Evolutionary conservation across 2,888 invertebrate genomes (phyloP).

Genomic region (Gandaritis pyraliata): DNA sequence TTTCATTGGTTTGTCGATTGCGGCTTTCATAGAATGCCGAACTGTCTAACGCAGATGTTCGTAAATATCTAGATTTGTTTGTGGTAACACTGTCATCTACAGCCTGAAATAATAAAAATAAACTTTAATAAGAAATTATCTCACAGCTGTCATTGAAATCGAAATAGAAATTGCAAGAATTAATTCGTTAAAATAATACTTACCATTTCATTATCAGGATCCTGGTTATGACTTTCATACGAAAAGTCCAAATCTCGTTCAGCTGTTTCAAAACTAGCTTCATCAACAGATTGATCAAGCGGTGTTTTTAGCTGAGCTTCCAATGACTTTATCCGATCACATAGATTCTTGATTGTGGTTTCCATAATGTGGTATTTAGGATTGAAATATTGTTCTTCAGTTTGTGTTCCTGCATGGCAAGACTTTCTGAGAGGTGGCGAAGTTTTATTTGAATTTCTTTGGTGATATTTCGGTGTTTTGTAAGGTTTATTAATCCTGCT

Average conservation of each 20-base stretch:
- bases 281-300: slow-evolving; percentile 18
- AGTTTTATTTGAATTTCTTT: background rate
- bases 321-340: slow-evolving; percentile 47
- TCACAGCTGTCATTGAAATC: too few species aligned
- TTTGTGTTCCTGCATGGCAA: slow-evolving; percentile 52
- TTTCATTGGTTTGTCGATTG: slow-evolving; percentile 23
- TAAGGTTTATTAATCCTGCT: background rate
- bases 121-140: too few species aligned
- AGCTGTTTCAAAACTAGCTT: slow-evolving; percentile 26
- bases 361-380: slow-evolving; percentile 51
- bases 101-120: slow-evolving; percentile 26
- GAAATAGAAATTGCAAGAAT: too few species aligned
- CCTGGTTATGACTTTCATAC: slow-evolving; percentile 31
- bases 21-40: slow-evolving; percentile 11
- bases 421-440: slow-evolving; percentile 18
- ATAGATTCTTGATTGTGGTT: slow-evolving; percentile 48
- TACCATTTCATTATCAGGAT: slow-evolving; percentile 29
- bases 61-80: slow-evolving; percentile 21
- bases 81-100: slow-evolving; percentile 9
- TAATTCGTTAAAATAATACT: background rate
- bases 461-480: slow-evolving; percentile 1
- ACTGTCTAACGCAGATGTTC: slow-evolving; percentile 12
- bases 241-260: slow-evolving; percentile 21
- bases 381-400: slow-evolving; percentile 47
- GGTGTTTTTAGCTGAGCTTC: slow-evolving; percentile 46